Conservation (phyloP, 2,888 invertebrate species). For the Anoncus sp. region DNA sequence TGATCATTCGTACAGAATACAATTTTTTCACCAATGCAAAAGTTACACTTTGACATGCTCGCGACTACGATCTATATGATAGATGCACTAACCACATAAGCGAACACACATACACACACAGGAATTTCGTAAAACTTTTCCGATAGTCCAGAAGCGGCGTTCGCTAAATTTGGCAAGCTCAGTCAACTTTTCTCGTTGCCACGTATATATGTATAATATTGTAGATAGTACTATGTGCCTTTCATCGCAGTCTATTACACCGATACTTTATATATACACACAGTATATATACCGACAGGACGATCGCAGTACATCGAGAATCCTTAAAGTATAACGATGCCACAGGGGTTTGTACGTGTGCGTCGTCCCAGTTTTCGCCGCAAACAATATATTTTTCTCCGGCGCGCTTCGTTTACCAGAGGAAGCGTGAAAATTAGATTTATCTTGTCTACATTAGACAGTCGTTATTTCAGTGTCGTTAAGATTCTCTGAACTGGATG, state of each 20-base stretch:
- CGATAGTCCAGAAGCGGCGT: constrained; percentile 41
- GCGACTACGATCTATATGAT: neutral
- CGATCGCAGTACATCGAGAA: constrained; percentile 4
- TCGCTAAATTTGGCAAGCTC: constrained; percentile 66
- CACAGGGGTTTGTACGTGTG: constrained; percentile 19
- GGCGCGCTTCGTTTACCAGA: constrained; percentile 64
- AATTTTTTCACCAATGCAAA: too few species aligned
- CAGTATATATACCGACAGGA: too few species aligned
- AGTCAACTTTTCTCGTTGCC: constrained; percentile 28
- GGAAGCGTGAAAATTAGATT: constrained; percentile 73
- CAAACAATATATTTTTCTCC: constrained; percentile 76
- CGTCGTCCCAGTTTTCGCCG: constrained; percentile 72
- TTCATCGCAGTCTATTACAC: constrained; percentile 33
- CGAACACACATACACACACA: neutral
- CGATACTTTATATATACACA: too few species aligned
- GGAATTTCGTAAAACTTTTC: constrained; percentile 39
- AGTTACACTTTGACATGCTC: too few species aligned
- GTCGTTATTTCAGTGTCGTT: constrained; percentile 56
- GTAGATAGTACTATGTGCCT: neutral
- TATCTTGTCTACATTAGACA: constrained; percentile 74
- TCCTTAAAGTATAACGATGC: constrained; percentile 27
- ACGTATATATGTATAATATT: neutral
- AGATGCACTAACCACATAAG: neutral
- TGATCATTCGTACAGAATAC: too few species aligned
- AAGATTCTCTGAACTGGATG: constrained; percentile 36